Percentiles rank a stretch among this genome's conserved stretches.
phyloP scores from a whole-genome alignment of 2,113 vertebrate genomes.

The Sminthopsis crassicaudata region DNA sequence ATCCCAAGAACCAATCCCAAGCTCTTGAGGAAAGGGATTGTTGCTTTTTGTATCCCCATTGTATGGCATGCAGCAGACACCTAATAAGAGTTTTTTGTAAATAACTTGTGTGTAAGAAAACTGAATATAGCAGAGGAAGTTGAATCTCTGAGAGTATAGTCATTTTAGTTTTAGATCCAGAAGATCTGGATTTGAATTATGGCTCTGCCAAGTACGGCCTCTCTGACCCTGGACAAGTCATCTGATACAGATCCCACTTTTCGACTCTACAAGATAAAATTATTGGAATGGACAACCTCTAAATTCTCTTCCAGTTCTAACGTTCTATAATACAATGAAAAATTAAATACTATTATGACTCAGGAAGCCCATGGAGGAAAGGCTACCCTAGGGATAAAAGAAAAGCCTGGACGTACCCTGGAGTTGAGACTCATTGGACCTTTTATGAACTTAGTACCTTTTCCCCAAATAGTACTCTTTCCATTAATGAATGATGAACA shows the following conservation, averaged over 20 bases:
- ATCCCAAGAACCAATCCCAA: background rate
- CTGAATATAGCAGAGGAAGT: background rate
- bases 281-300: background rate
- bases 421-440: background rate
- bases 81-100: background rate
- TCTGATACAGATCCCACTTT: background rate
- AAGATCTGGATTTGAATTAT: background rate
- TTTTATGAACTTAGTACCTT: background rate
- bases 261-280: background rate
- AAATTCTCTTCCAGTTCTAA: background rate
- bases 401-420: slow-evolving; percentile 1
- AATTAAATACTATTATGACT: slow-evolving; percentile 7
- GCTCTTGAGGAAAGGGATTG: background rate
- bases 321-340: background rate
- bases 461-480: slow-evolving; percentile 1
- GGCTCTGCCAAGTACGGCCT: background rate
- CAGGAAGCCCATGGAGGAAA: slow-evolving; percentile 5
- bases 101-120: background rate
- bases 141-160: background rate
- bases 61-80: background rate
- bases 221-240: background rate
- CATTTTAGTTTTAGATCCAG: background rate
- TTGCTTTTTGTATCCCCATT: background rate
- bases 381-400: background rate
- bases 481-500: background rate